Evolutionary conservation across 2,113 vertebrate genomes (phyloP).

Genomic region (Smithornis capensis): DNA sequence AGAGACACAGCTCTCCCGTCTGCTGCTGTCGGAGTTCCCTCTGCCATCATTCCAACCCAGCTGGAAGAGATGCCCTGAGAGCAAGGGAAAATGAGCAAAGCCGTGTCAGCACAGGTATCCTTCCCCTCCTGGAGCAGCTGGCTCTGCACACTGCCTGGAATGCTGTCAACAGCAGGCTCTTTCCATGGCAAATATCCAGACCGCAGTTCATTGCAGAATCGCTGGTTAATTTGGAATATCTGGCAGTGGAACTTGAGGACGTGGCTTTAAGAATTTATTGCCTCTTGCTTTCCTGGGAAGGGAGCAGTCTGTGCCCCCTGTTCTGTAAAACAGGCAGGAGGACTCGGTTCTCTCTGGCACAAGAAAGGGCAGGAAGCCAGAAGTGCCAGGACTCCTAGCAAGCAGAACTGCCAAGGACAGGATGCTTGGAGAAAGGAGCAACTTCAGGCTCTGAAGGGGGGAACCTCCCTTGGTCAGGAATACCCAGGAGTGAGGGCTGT

Average conservation of each 20-base stretch:
- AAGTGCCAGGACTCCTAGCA: background rate
- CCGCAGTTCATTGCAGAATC: background rate
- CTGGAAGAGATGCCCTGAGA: slow-evolving; percentile 21
- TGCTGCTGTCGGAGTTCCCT: background rate
- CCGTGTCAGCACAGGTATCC: background rate
- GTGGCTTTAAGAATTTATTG: background rate
- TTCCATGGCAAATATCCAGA: background rate
- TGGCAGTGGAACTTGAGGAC: background rate
- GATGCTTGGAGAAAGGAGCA: background rate
- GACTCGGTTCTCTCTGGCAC: background rate
- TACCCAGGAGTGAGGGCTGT: background rate
- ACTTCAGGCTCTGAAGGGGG: background rate
- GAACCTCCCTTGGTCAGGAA: background rate
- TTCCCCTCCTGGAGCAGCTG: background rate
- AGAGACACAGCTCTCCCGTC: background rate
- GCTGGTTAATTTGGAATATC: background rate
- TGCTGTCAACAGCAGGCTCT: background rate
- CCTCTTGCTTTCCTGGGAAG: background rate
- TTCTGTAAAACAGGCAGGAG: background rate
- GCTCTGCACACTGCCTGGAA: background rate
- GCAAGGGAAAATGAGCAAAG: background rate
- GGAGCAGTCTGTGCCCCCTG: background rate
- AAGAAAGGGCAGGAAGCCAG: background rate
- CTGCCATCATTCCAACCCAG: background rate
- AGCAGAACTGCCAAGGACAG: background rate